phyloP scores from a whole-genome alignment of 2,888 invertebrate species.

The Cyclophora albipunctata region DNA sequence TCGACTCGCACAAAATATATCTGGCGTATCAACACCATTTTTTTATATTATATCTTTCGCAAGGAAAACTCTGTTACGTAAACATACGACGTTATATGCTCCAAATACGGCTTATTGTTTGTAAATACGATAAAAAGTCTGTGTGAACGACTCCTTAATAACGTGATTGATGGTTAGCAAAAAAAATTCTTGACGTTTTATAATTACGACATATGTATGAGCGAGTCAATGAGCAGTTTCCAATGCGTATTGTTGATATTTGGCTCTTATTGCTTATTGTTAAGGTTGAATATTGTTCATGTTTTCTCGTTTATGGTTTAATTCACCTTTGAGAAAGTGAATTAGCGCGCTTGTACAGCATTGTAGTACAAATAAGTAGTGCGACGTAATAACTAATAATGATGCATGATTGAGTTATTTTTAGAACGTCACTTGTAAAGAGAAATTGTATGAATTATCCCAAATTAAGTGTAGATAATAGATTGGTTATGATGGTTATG shows the following conservation, averaged over 20 bases:
- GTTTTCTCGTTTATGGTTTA: too few relatives aligned
- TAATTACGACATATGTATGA: conserved; percentile 8
- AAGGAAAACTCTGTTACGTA: conserved; percentile 38
- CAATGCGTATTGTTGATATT: conserved; percentile 6
- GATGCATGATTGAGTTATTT: too few relatives aligned
- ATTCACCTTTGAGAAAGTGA: too few relatives aligned
- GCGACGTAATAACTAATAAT: too few relatives aligned
- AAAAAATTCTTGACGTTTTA: conserved; percentile 5
- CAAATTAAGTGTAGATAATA: too few relatives aligned
- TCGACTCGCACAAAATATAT: conserved; percentile 5
- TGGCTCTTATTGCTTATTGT: background rate
- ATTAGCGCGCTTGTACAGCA: too few relatives aligned
- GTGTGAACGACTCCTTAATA: conserved; percentile 26
- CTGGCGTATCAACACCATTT: conserved; percentile 16
- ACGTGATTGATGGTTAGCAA: conserved; percentile 4
- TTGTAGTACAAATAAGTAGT: too few relatives aligned
- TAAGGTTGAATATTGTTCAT: too few relatives aligned
- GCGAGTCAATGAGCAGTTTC: conserved; percentile 11
- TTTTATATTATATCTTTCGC: conserved; percentile 25
- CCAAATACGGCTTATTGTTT: conserved; percentile 42
- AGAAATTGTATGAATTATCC: too few relatives aligned
- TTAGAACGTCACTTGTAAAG: too few relatives aligned
- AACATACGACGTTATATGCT: conserved; percentile 37
- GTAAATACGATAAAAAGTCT: conserved; percentile 29
- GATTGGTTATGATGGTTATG: too few relatives aligned